Conservation (phyloP, 1,140 invertebrate genomes). For the Tetragnatha versicolor region DNA sequence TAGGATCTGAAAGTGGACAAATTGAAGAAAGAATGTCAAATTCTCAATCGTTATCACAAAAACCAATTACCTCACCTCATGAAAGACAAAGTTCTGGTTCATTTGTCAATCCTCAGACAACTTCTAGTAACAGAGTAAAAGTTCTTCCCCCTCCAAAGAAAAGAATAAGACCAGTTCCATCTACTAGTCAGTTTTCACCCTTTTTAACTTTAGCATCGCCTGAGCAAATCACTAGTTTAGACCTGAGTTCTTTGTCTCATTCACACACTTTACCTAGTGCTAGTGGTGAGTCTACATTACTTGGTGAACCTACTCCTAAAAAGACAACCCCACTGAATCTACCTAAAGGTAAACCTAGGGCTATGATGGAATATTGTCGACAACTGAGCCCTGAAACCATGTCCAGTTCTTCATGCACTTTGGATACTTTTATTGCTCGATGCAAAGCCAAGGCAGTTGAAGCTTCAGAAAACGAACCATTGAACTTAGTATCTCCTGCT, state of each 20-base stretch:
- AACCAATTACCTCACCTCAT: too few species aligned
- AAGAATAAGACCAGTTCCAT: constrained; percentile 36
- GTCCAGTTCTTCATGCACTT: constrained; percentile 33
- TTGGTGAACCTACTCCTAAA: not conserved
- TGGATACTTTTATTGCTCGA: constrained; percentile 34
- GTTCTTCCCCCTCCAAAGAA: constrained; percentile 30
- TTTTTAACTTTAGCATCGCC: constrained; percentile 2
- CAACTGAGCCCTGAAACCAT: constrained; percentile 27
- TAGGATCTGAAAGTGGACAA: too few species aligned
- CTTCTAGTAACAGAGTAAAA: too few species aligned
- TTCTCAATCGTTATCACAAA: too few species aligned
- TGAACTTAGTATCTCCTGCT: not conserved
- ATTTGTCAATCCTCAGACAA: too few species aligned
- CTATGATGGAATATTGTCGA: constrained; percentile 30
- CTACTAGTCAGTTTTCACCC: constrained; percentile 10
- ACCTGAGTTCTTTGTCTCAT: not conserved
- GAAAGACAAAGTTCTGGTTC: too few species aligned
- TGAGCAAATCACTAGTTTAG: not conserved
- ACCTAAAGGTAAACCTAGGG: constrained; percentile 16
- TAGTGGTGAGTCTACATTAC: not conserved
- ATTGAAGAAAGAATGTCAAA: too few species aligned
- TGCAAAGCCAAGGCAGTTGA: too few species aligned
- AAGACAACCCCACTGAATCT: not conserved
- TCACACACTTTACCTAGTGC: too few species aligned
- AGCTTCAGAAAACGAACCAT: too few species aligned